Evolutionary conservation across 2,797 vertebrate species (phyloP), one percentile per base, ranked within the genome.

Genomic region (Enteromius mattozi): DNA sequence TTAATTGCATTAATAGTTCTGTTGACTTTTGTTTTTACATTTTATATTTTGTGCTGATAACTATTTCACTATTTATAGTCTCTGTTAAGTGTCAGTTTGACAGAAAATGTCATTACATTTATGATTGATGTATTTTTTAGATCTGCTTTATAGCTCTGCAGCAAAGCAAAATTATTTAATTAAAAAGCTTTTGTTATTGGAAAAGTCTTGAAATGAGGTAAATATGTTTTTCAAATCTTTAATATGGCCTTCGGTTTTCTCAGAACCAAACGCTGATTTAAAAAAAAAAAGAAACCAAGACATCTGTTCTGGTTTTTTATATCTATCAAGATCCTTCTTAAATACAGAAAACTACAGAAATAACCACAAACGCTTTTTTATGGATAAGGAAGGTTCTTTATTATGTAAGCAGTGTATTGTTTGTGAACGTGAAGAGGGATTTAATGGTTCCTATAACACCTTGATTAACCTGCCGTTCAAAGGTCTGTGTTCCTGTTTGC

Each of bases 341-440:
- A 70, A 21, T 71, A 61, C 12, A 61, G 45, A n/a, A 63, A 30
- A 63, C 13, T 14, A 6, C 8, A 30, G 6, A 59, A 54, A 56
- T 81, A 16, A 9, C 8, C 13, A 17, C 3, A 74, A 37, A 3
- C 8, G 2, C 21, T 42, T 47, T 33, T 81, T 70, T 70, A 17
- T 42, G 42, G 56, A 47, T 65, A 51, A 75, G 24, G 33, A 37
- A 30, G 30, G 10, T 24, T 40, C 9, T 47, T 74, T 65, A 65
- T 75, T 19, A 82, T 75, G 70, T 82, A 14, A 75, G 71, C 42
- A 37, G 70, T 65, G 70, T 65, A 75, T 75, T 49, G 81, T 66
- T 65, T 74, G 30, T 51, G 42, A 49, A 65, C 59, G 70, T 82
- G 81, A 27, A 4, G 13, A 24, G 81, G 30, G 56, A 82, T 75